phyloP scores from a whole-genome alignment of 1,140 invertebrate species.

The Drosophila nannoptera region DNA sequence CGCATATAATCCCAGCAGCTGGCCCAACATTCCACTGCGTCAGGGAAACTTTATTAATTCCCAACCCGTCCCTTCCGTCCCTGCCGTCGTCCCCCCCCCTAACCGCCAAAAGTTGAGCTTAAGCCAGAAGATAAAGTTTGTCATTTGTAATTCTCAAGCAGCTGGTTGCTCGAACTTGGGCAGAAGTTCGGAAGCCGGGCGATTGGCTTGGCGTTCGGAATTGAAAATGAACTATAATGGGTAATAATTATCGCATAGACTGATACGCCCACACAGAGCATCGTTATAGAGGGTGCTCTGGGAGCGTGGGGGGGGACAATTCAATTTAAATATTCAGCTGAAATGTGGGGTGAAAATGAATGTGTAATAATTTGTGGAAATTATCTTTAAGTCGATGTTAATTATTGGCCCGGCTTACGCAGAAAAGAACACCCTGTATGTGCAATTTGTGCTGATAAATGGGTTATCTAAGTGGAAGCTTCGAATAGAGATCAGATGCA shows the following conservation, averaged over 20 bases:
- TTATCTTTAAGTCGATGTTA: too few relatives aligned
- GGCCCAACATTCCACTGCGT: constrained; percentile 52
- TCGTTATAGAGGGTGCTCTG: too few relatives aligned
- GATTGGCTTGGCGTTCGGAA: background rate
- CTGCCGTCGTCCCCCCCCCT: too few relatives aligned
- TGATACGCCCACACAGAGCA: background rate
- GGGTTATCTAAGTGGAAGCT: background rate
- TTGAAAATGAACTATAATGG: constrained; percentile 1
- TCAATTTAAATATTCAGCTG: too few relatives aligned
- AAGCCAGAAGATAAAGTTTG: constrained; percentile 32
- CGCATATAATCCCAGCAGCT: constrained; percentile 38
- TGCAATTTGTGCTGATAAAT: background rate
- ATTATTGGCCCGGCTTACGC: too few relatives aligned
- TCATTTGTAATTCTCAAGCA: too few relatives aligned
- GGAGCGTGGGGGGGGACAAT: too few relatives aligned
- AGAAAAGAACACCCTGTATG: background rate
- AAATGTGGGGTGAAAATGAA: too few relatives aligned
- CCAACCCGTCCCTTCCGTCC: constrained; percentile 13
- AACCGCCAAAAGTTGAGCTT: constrained; percentile 12
- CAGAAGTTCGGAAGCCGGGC: too few relatives aligned
- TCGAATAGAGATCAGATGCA: background rate
- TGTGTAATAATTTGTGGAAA: too few relatives aligned
- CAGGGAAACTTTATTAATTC: constrained; percentile 58
- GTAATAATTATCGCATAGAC: background rate
- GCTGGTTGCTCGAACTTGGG: too few relatives aligned